Conservation (phyloP, 2,888 invertebrate species). For the Drosophila bunnanda region DNA sequence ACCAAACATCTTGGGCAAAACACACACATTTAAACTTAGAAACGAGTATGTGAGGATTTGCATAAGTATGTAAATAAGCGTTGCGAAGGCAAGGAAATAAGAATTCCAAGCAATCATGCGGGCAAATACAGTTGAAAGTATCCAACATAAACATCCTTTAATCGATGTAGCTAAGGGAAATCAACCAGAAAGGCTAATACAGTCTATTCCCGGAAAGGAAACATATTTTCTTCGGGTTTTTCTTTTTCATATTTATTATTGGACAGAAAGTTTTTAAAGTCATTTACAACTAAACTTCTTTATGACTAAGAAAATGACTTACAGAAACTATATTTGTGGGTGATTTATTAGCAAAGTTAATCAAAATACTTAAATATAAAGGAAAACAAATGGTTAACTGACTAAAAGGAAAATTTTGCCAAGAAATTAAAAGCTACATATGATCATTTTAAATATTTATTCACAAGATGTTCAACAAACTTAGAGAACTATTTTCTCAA, state of each 20-base stretch:
- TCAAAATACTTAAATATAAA: neutral
- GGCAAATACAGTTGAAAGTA: conserved; percentile 11
- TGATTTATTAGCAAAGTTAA: neutral
- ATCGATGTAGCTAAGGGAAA: conserved; percentile 14
- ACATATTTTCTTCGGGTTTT: neutral
- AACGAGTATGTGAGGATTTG: conserved; percentile 19
- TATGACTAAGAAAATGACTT: neutral
- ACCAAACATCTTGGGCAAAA: conserved; percentile 15
- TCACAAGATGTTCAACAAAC: neutral
- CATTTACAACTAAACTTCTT: neutral
- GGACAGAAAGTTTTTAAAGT: neutral
- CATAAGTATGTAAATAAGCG: conserved; percentile 45
- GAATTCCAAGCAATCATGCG: conserved; percentile 17
- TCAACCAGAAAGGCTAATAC: conserved; percentile 6
- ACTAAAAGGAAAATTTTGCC: neutral
- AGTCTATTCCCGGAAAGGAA: neutral
- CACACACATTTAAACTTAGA: neutral
- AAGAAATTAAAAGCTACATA: too few relatives aligned
- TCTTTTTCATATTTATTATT: neutral
- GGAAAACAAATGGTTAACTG: too few relatives aligned
- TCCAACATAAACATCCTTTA: neutral
- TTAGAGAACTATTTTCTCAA: neutral
- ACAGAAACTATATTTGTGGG: neutral
- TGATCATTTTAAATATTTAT: neutral
- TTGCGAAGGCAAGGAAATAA: conserved; percentile 15